phyloP scores from a whole-genome alignment of 2,797 vertebrate species.

The Fistularia tabacaria region DNA sequence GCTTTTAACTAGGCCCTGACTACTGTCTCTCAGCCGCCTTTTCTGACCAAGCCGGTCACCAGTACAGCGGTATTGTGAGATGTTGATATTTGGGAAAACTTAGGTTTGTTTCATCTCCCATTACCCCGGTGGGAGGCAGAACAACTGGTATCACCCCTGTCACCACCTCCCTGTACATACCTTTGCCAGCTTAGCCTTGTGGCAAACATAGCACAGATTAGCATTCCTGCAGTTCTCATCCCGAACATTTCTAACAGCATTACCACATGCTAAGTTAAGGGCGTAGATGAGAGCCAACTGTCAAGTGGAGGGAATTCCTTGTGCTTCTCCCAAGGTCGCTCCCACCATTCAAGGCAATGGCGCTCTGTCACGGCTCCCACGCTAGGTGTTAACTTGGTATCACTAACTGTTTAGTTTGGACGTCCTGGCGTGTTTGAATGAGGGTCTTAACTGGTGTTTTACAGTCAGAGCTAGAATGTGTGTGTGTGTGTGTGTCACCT shows the following conservation, averaged over 20 bases:
- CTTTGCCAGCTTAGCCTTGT: slow-evolving; percentile 47
- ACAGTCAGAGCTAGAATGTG: slow-evolving; percentile 19
- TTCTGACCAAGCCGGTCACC: too few relatives aligned
- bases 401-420: slow-evolving; percentile 64
- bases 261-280: slow-evolving; percentile 60
- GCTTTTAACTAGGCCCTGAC: too few relatives aligned
- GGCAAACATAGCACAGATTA: slow-evolving; percentile 65
- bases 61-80: too few relatives aligned
- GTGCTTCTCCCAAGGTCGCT: slow-evolving; percentile 59
- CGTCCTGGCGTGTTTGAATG: slow-evolving; percentile 41
- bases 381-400: slow-evolving; percentile 61
- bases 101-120: slow-evolving; percentile 51
- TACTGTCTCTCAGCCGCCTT: too few relatives aligned
- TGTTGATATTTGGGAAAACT: slow-evolving; percentile 31
- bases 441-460: slow-evolving; percentile 46
- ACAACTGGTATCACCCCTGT: slow-evolving; percentile 50
- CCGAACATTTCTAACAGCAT: slow-evolving; percentile 59
- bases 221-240: slow-evolving; percentile 51
- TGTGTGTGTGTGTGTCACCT: slow-evolving; percentile 32
- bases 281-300: slow-evolving; percentile 59
- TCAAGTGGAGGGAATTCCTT: slow-evolving; percentile 57
- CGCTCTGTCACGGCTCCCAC: slow-evolving; percentile 42
- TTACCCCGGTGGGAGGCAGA: slow-evolving; percentile 38
- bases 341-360: slow-evolving; percentile 54
- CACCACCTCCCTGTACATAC: slow-evolving; percentile 34